Percentiles rank a stretch among this genome's conserved stretches.
Conservation (phyloP, 2,113 vertebrate genomes). For the Acinonyx jubatus region DNA sequence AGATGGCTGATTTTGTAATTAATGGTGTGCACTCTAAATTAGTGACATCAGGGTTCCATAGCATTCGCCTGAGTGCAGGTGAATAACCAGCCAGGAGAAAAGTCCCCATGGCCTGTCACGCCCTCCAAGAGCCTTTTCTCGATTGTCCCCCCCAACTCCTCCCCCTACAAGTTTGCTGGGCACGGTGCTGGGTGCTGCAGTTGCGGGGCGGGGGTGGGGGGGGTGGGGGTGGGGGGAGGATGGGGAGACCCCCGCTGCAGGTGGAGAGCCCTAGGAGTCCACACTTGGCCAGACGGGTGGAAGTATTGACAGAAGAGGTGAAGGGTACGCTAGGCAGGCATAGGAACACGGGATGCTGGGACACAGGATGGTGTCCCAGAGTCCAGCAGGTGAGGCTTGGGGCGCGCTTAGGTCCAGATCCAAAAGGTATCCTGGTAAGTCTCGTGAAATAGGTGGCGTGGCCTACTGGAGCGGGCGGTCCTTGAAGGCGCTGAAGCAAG, state of each 20-base stretch:
- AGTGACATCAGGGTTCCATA: background rate
- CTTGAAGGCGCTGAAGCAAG: background rate
- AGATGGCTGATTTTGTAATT: background rate
- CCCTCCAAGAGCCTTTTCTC: background rate
- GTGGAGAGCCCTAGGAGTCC: background rate
- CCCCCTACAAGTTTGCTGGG: no score
- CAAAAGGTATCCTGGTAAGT: background rate
- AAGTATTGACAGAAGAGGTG: background rate
- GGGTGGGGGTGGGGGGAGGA: background rate
- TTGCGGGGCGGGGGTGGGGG: background rate
- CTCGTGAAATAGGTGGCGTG: background rate
- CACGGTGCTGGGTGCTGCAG: background rate
- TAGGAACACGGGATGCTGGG: background rate
- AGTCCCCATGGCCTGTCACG: rapidly evolving
- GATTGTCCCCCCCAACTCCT: background rate
- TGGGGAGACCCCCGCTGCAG: background rate
- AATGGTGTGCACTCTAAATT: background rate
- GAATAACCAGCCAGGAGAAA: background rate
- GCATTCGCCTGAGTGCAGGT: background rate
- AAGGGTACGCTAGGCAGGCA: background rate
- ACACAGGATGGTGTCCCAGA: background rate
- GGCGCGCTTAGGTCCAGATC: background rate
- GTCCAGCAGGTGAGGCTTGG: background rate
- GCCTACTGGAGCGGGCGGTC: no score
- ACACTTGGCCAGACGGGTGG: background rate